Evolutionary conservation across 2,888 invertebrate genomes (phyloP).

Genomic region (Pristionchus entomophagus): DNA sequence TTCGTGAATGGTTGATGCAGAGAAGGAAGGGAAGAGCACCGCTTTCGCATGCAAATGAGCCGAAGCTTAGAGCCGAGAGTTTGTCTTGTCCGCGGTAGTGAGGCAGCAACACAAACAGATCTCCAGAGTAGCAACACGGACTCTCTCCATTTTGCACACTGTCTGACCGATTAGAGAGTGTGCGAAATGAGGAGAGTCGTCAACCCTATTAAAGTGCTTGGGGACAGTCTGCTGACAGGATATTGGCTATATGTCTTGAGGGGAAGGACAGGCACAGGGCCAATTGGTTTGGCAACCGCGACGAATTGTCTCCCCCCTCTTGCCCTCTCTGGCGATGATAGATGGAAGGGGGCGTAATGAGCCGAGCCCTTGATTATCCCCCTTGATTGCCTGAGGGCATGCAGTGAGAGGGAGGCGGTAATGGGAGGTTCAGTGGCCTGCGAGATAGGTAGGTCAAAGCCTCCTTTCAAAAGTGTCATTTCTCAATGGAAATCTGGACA

Average conservation of each 20-base stretch:
- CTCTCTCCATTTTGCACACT: no score
- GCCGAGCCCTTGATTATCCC: slow-evolving; percentile 14
- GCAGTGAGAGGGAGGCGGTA: background rate
- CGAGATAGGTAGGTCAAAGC: no score
- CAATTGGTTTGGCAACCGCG: background rate
- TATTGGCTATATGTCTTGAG: slow-evolving; percentile 15
- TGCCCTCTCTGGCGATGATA: background rate
- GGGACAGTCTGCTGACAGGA: background rate
- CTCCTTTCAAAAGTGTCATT: no score
- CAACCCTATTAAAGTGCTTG: background rate
- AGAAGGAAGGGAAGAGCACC: background rate
- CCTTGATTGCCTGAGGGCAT: background rate
- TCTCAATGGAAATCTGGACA: no score
- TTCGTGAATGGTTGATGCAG: slow-evolving; percentile 10
- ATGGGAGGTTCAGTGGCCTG: no score
- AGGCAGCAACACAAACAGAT: background rate
- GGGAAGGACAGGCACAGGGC: background rate
- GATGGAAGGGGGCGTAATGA: slow-evolving; percentile 5
- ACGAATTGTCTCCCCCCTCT: background rate
- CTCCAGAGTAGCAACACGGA: background rate
- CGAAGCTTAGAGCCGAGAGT: background rate
- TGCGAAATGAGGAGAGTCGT: background rate
- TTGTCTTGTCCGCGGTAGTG: slow-evolving; percentile 17
- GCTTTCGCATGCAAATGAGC: slow-evolving; percentile 35
- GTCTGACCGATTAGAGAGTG: no score